Percentiles rank a stretch among this genome's conserved stretches.
These are phyloP conservation scores for Ammodytes dubius DNA, from an alignment of 2,113 vertebrate genomes.

Conservation along the genomic window DNA sequence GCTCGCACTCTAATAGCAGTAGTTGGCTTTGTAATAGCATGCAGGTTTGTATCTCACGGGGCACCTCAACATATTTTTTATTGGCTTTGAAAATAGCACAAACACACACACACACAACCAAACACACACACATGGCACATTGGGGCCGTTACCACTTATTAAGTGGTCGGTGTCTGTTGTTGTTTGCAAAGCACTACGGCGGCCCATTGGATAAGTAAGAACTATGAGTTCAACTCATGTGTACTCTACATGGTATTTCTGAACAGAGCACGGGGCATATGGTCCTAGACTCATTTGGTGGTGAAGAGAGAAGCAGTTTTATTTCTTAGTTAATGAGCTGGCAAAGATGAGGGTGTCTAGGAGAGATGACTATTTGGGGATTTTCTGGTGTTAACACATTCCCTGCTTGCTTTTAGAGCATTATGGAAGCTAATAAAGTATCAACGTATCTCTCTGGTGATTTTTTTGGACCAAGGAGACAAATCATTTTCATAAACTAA, in stretches of 20 bases:
- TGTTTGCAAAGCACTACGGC: slow-evolving; percentile 41
- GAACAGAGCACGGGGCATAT: slow-evolving; percentile 15
- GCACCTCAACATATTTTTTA: slow-evolving; percentile 43
- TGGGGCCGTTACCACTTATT: slow-evolving; percentile 22
- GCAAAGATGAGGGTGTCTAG: slow-evolving; percentile 13
- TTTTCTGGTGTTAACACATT: slow-evolving; percentile 7
- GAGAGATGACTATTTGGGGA: slow-evolving; percentile 6
- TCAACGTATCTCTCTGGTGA: neutral
- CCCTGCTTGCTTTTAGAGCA: neutral
- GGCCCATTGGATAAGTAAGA: slow-evolving; percentile 35
- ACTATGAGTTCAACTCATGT: slow-evolving; percentile 22
- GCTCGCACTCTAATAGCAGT: neutral
- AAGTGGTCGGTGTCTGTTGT: slow-evolving; percentile 52
- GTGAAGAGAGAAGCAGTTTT: slow-evolving; percentile 15
- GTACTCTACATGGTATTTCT: slow-evolving; percentile 21
- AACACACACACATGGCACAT: neutral
- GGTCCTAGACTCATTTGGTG: slow-evolving; percentile 15
- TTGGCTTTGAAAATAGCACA: slow-evolving; percentile 55
- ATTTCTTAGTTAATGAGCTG: slow-evolving; percentile 39
- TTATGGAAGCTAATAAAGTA: neutral
- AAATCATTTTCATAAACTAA: neutral
- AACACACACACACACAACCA: slow-evolving; percentile 4
- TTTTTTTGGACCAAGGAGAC: neutral
- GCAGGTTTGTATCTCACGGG: slow-evolving; percentile 24
- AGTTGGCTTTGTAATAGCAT: slow-evolving; percentile 26